Evolutionary conservation across 2,113 vertebrate genomes (phyloP).

Genomic region (Colistium nudipinnis): DNA sequence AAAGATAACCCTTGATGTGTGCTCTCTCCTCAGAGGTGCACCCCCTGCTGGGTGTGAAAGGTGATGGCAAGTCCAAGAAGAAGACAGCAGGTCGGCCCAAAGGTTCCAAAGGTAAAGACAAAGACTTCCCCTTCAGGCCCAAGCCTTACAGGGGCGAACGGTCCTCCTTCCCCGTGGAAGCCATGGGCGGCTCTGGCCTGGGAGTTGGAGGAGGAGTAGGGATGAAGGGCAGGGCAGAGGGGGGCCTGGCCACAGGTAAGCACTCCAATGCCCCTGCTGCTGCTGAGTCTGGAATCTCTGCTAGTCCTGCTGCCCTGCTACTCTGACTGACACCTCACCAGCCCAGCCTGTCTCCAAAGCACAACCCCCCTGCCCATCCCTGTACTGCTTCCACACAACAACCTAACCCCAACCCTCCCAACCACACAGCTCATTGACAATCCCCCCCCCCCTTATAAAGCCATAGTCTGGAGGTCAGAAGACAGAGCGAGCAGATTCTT

Average conservation of each 20-base stretch:
- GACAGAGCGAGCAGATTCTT: not conserved
- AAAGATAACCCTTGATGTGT: not conserved
- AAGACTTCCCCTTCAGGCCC: conserved; percentile 98
- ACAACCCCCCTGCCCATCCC: conserved; percentile 9
- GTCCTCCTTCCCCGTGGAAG: conserved; percentile 90
- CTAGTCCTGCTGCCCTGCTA: conserved; percentile 77
- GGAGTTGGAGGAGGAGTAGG: conserved; percentile 81
- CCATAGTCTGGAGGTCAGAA: conserved; percentile 54
- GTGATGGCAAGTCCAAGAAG: conserved; percentile 99
- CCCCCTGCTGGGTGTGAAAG: conserved; percentile 97
- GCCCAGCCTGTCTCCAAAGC: conserved; percentile 43
- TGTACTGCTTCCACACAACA: conserved; percentile 35
- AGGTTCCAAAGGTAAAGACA: conserved; percentile 99
- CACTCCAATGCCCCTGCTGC: conserved; percentile 65
- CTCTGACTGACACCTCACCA: conserved; percentile 48
- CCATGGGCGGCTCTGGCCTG: conserved; percentile 70
- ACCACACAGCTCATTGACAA: conserved; percentile 35
- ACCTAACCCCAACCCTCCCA: not conserved
- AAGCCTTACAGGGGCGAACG: conserved; percentile 97
- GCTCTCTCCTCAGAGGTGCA: conserved; percentile 88
- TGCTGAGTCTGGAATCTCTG: conserved; percentile 67
- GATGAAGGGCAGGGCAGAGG: conserved; percentile 95
- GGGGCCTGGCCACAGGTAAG: conserved; percentile 96
- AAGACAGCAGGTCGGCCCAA: conserved; percentile 98
- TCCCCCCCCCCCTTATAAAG: conserved; percentile 16